Evolutionary conservation across 2,797 vertebrate species (phyloP).

Genomic region (Emys orbicularis): DNA sequence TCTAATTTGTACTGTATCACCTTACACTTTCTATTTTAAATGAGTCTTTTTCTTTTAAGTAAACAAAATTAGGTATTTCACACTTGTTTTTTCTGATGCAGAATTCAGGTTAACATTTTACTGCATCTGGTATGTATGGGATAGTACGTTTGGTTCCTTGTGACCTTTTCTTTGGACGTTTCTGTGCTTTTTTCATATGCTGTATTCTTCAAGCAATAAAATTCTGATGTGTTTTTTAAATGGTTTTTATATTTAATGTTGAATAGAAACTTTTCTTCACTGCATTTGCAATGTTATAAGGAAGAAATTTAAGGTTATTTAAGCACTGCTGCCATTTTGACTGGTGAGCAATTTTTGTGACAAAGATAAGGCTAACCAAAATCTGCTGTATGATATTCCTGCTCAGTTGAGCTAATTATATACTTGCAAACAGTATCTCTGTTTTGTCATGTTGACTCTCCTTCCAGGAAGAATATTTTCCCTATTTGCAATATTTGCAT

Average conservation of each 20-base stretch:
- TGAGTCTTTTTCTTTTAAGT: constrained; percentile 81
- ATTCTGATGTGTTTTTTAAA: constrained; percentile 88
- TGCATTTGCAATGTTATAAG: constrained; percentile 34
- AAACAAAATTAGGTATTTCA: constrained; percentile 80
- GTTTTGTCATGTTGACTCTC: constrained; percentile 20
- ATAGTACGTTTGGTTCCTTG: constrained; percentile 86
- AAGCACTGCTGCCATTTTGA: constrained; percentile 25
- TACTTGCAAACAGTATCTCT: constrained; percentile 24
- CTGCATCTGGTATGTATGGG: constrained; percentile 87
- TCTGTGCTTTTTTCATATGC: constrained; percentile 91
- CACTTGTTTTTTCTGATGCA: constrained; percentile 85
- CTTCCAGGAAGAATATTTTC: constrained; percentile 48
- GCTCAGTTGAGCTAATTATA: not conserved
- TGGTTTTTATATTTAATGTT: constrained; percentile 83
- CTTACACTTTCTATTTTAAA: constrained; percentile 81
- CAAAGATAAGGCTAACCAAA: constrained; percentile 24
- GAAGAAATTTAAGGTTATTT: not conserved
- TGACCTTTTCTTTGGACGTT: constrained; percentile 89
- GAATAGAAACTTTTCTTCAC: constrained; percentile 61
- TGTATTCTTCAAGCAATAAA: constrained; percentile 99
- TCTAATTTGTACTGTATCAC: constrained; percentile 86
- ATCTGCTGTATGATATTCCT: constrained; percentile 21
- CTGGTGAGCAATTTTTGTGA: not conserved
- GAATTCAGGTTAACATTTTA: constrained; percentile 88
- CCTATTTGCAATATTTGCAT: not conserved